A percentile compares a stretch with the other conserved stretches of the same genome.
phyloP scores from a whole-genome alignment of 2,797 vertebrate genomes.

The Myotis pilosus region DNA sequence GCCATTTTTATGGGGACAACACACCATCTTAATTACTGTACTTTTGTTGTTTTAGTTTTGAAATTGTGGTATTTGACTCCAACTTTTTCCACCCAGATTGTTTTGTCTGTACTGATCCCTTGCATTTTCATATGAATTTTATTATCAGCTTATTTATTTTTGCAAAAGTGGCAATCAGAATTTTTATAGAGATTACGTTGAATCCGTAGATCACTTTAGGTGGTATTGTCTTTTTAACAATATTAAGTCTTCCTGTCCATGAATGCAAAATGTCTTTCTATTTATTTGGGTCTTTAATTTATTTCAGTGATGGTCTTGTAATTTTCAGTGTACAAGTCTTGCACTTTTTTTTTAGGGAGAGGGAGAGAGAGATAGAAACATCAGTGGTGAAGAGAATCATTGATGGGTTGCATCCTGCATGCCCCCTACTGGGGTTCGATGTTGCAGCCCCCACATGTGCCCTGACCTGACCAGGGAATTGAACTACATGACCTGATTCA shows the following conservation, averaged over 20 bases:
- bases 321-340: neutral
- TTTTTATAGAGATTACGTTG: conserved; percentile 15
- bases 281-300: conserved; percentile 37
- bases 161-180: conserved; percentile 3
- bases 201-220: neutral
- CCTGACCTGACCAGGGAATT: no score
- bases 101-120: conserved; percentile 5
- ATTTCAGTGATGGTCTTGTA: neutral
- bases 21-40: neutral
- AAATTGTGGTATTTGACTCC: neutral
- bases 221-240: neutral
- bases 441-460: no score
- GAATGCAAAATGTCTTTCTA: neutral
- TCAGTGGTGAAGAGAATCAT: neutral
- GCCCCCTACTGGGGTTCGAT: no score
- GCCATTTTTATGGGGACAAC: neutral
- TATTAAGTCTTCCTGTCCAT: neutral
- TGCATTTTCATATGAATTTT: conserved; percentile 21
- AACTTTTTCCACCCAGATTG: neutral
- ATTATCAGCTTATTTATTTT: conserved; percentile 11
- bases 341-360: neutral
- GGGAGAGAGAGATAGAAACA: neutral
- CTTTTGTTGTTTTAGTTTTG: neutral
- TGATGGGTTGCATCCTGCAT: neutral
- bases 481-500: no score